Conservation (phyloP, 1,140 invertebrate species). For the Zaprionus lachaisei region DNA sequence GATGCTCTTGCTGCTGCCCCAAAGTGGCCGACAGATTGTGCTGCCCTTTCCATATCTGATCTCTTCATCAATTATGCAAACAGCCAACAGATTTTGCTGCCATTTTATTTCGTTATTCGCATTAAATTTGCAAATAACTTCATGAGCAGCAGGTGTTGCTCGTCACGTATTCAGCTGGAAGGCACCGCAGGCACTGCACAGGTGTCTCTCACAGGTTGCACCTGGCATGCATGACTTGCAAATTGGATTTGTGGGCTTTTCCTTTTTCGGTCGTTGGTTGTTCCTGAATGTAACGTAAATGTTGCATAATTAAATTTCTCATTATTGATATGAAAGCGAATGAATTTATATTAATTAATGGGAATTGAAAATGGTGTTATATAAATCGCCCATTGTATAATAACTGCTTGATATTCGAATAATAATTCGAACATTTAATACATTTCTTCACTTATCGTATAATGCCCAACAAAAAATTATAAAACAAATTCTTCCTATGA, state of each 20-base stretch:
- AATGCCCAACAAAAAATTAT: too few relatives aligned
- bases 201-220: background rate
- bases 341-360: background rate
- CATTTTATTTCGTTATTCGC: conserved; percentile 49
- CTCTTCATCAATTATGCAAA: conserved; percentile 68
- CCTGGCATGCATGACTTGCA: conserved; percentile 8
- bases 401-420: too few relatives aligned
- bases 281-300: background rate
- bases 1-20: background rate
- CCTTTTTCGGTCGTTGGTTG: background rate
- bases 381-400: background rate
- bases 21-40: background rate
- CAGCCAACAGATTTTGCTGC: conserved; percentile 51
- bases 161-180: conserved; percentile 19
- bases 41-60: background rate
- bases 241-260: background rate
- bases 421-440: too few relatives aligned
- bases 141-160: conserved; percentile 5
- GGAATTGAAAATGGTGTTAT: background rate
- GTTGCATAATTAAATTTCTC: background rate
- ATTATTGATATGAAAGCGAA: background rate
- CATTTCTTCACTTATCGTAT: too few relatives aligned
- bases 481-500: too few relatives aligned
- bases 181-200: background rate
- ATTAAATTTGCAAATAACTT: conserved; percentile 53